Percentiles rank a stretch among this genome's conserved stretches.
Evolutionary conservation across 2,888 invertebrate genomes (phyloP).

Genomic region (Polydrusus pterygomalis): DNA sequence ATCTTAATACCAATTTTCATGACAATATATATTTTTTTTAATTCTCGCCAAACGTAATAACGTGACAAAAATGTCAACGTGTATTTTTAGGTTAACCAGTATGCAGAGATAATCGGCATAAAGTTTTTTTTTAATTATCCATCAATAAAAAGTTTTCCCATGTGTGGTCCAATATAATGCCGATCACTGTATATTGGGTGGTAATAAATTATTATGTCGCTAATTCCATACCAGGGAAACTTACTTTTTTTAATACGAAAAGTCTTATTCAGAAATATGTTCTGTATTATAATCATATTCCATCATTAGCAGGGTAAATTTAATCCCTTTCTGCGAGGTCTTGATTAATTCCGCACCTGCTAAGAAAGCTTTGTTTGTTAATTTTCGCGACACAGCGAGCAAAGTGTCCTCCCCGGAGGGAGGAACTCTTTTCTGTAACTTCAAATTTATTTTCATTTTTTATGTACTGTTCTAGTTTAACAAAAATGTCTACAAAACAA

Average conservation of each 20-base stretch:
- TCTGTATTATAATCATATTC: slow-evolving; percentile 1
- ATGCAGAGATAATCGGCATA: no score
- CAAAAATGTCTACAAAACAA: not conserved
- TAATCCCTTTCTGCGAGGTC: slow-evolving; percentile 32
- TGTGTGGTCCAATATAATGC: no score
- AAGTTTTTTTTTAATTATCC: no score
- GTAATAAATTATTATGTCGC: no score
- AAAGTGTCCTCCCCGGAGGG: slow-evolving; percentile 18
- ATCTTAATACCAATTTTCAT: no score
- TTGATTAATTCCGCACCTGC: slow-evolving; percentile 41
- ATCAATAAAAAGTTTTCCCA: no score
- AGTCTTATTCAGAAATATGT: not conserved
- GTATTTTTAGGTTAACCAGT: no score
- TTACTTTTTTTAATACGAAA: not conserved
- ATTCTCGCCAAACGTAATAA: no score
- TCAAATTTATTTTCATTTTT: slow-evolving; percentile 11
- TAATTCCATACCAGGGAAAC: no score
- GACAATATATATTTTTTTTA: no score
- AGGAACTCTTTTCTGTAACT: slow-evolving; percentile 12
- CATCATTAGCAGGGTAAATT: slow-evolving; percentile 30
- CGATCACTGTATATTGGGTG: no score
- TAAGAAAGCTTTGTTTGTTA: slow-evolving; percentile 26
- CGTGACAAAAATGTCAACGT: no score
- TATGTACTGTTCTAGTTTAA: not conserved
- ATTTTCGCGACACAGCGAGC: slow-evolving; percentile 27